phyloP scores from a whole-genome alignment of 2,113 vertebrate genomes.

The Myotis yumanensis region DNA sequence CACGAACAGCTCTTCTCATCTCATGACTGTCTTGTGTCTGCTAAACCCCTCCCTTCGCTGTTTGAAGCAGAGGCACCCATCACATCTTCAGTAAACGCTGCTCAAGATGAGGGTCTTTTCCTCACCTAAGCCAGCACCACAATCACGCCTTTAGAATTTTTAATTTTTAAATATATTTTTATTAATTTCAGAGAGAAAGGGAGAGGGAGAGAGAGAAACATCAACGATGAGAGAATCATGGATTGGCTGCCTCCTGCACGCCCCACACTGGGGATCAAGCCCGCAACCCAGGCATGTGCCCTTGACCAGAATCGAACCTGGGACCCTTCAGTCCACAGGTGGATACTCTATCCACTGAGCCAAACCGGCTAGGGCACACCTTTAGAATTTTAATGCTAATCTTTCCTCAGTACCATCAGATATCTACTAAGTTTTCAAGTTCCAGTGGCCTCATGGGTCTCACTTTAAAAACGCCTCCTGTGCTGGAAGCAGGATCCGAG shows the following conservation, averaged over 20 bases:
- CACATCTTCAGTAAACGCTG: not conserved
- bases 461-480: not conserved
- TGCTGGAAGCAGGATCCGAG: not conserved
- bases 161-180: too few species aligned
- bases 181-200: too few species aligned
- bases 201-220: too few species aligned
- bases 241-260: too few species aligned
- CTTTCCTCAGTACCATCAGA: not conserved
- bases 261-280: too few species aligned
- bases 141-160: not conserved
- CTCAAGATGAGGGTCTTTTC: not conserved
- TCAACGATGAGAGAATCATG: too few species aligned
- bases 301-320: too few species aligned
- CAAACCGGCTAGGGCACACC: too few species aligned
- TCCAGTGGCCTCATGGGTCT: not conserved
- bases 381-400: not conserved
- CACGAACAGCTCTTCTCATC: accelerated
- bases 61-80: not conserved
- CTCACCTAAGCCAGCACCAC: not conserved
- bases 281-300: too few species aligned
- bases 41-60: not conserved
- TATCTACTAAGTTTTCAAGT: not conserved
- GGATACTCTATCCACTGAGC: too few species aligned
- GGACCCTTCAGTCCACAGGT: too few species aligned
- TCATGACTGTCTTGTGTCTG: not conserved